Conservation (phyloP, 2,888 invertebrate species). For the Lamellibrachia columna region DNA sequence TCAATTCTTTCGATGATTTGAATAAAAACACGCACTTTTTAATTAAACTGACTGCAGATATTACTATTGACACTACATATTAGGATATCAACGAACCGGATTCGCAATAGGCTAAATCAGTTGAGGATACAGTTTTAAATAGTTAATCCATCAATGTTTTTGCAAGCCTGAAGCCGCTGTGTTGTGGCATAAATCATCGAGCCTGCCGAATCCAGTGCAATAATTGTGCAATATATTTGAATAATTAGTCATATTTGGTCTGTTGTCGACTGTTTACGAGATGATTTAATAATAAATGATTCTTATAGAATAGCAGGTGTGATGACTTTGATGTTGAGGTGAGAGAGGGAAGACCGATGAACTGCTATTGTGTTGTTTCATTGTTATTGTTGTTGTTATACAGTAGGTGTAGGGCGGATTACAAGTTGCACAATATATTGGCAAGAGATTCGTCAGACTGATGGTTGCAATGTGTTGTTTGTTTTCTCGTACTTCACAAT, state of each 20-base stretch:
- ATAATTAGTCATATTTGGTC: neutral
- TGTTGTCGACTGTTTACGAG: constrained; percentile 3
- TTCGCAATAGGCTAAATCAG: too few relatives aligned
- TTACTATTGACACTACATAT: too few relatives aligned
- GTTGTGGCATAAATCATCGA: neutral
- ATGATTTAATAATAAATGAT: neutral
- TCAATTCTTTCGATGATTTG: too few relatives aligned
- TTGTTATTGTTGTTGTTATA: neutral
- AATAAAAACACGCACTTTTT: too few relatives aligned
- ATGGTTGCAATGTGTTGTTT: neutral
- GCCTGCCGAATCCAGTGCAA: neutral
- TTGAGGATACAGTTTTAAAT: neutral
- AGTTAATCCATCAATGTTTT: neutral
- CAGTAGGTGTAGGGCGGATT: neutral
- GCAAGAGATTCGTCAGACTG: neutral
- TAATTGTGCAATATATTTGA: neutral
- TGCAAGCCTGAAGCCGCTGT: neutral
- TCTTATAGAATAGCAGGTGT: constrained; percentile 10
- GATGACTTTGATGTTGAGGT: neutral
- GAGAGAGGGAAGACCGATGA: neutral
- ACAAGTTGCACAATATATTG: neutral
- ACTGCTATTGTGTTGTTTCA: neutral
- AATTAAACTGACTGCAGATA: too few relatives aligned
- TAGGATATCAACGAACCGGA: too few relatives aligned
- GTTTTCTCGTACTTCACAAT: neutral